Base-by-base conservation (phyloP, 2,797 vertebrate genomes). In the Cephalopachus bancanus region DNA sequence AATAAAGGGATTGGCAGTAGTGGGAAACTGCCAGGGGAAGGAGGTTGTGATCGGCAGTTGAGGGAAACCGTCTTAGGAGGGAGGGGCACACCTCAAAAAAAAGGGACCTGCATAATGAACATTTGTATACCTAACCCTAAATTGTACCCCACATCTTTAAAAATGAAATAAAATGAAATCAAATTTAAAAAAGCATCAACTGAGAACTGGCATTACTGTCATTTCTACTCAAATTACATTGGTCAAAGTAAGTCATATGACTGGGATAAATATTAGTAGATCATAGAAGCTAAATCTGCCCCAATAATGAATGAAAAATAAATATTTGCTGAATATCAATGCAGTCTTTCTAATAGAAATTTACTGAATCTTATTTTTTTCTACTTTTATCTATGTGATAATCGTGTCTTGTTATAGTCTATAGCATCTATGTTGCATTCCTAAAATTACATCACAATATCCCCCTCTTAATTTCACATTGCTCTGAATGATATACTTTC, bases 381-480 rank as follows among this genome's bases (percentile, higher is more conserved):
- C 17, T 53, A 22, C 10, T 83, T 26, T 62, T 17, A 60, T 59
- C 24, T 49, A 9, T 81, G 26, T 87, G 28, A 62, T n/a, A 11
- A 17, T 3, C 84, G 71, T 1, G 33, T 94, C 33, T 85, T 65
- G 16, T 28, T 22, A n/a, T 37, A 60, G 20, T 79, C 12, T 74
- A 53, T 51, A 85, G 51, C 4, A 71, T 14, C n/a, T 26, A 28
- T 11, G 84, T 94, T 55, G 10, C 20, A 4, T 74, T 81, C 22
- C 19, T 7, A 4, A 83, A 95, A 80, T 74, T 80, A 37, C 1
- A 30, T 49, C 15, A 59, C 17, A 72, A 19, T 64, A 84, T 20
- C 7, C 12, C 26, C 22, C 19, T 86, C 4, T 91, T 69, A 55
- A 71, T 96, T 93, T 92, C 17, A 71, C 64, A 76, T 91, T 85